A percentile compares a stretch with the other conserved stretches of the same genome.
Conservation (phyloP, 1,140 invertebrate species). For the Zaprionus tsacasi region DNA sequence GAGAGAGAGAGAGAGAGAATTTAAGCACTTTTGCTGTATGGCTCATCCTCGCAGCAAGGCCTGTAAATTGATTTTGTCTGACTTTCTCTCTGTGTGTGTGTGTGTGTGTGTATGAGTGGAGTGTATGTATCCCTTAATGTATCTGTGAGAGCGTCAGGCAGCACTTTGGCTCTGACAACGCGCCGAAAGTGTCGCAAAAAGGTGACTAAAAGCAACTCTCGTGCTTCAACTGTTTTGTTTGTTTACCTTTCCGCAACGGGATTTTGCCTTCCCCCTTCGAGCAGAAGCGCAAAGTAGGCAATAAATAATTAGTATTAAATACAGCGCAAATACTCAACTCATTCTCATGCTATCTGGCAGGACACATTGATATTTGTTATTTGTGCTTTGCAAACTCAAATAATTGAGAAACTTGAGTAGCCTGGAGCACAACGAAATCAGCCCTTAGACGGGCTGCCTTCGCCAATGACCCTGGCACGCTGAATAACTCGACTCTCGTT, state of each 20-base stretch:
- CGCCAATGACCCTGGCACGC: constrained; percentile 60
- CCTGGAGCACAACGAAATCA: constrained; percentile 26
- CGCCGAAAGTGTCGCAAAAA: constrained; percentile 60
- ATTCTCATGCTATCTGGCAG: too few relatives aligned
- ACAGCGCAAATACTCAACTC: too few relatives aligned
- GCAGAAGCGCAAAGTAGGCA: not conserved
- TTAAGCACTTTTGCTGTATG: constrained; percentile 26
- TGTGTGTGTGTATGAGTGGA: constrained; percentile 3
- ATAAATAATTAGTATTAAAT: not conserved
- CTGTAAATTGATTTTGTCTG: constrained; percentile 73
- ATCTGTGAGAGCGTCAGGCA: constrained; percentile 22
- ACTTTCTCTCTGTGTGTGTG: not conserved
- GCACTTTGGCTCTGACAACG: constrained; percentile 74
- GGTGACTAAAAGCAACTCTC: constrained; percentile 55
- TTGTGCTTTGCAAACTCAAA: too few relatives aligned
- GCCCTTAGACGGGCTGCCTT: not conserved
- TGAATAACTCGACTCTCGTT: constrained; percentile 85
- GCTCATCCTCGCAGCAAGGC: constrained; percentile 22
- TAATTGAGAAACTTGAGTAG: too few relatives aligned
- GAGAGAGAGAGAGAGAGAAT: constrained; percentile 1
- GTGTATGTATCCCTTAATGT: not conserved
- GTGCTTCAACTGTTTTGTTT: constrained; percentile 63
- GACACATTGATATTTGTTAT: too few relatives aligned
- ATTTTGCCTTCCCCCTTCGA: not conserved
- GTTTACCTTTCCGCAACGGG: constrained; percentile 40